A percentile compares a stretch with the other conserved stretches of the same genome.
Evolutionary conservation across 2,113 vertebrate genomes (phyloP).

Genomic region (Pterocles orientalis): DNA sequence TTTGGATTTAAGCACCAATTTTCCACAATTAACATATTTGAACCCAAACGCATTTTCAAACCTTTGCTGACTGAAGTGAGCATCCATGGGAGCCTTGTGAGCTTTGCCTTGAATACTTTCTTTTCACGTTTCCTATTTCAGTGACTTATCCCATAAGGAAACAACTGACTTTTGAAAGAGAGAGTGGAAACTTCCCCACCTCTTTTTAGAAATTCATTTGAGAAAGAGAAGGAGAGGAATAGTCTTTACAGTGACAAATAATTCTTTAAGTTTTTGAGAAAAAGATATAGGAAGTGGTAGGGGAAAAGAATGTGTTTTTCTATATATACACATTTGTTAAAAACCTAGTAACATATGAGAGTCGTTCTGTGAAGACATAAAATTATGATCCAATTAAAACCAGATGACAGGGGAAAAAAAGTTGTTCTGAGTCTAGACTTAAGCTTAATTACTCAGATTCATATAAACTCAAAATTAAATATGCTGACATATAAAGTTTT

Average conservation of each 20-base stretch:
- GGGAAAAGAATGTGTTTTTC: neutral
- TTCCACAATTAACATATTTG: neutral
- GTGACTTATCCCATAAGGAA: neutral
- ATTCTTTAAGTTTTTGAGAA: neutral
- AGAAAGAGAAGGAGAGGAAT: neutral
- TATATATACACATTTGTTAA: neutral
- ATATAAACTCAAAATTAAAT: constrained; percentile 21
- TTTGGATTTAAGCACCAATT: neutral
- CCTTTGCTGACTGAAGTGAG: neutral
- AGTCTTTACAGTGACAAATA: neutral
- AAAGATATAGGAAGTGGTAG: neutral
- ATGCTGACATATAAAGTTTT: neutral
- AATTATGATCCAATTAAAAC: constrained; percentile 38
- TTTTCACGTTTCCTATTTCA: neutral
- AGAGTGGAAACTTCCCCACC: neutral
- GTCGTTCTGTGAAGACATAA: constrained; percentile 2
- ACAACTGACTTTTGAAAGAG: neutral
- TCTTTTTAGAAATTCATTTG: neutral
- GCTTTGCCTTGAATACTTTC: neutral
- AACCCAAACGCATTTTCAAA: neutral
- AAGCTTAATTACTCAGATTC: constrained; percentile 35
- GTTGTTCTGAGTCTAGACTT: constrained; percentile 29
- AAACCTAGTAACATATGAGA: neutral
- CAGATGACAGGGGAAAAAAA: neutral
- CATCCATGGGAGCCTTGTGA: neutral